Evolutionary conservation across 1,140 invertebrate genomes (phyloP), one percentile per base, ranked within the genome.

Genomic region (Tetraneura akinire): DNA sequence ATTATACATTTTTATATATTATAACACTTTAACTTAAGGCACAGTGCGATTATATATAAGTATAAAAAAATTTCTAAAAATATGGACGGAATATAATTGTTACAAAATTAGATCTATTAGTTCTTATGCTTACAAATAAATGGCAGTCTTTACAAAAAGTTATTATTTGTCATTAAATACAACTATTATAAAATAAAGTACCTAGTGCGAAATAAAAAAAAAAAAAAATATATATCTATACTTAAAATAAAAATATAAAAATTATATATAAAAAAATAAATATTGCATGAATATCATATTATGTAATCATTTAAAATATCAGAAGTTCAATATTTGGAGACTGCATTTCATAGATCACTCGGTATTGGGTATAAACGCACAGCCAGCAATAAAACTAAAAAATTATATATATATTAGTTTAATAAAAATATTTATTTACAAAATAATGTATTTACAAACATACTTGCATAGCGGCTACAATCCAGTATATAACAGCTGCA

Each of bases 301-400:
- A 29, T 66, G 32, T 51, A n/a, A 37, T 57, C 82, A 47, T 88
- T 37, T 86, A 91, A 81, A 90, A 90, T 87, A 90, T 91, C 18
- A 94, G 85, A 57, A 94, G 88, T 86, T 93, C 93, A 86, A 95
- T 95, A 85, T 95, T 94, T n/a, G 94, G 93, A 70, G 92, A 93
- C 83, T 95, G 93, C 84, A 92, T 87, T 81, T 91, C 87, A 83
- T 91, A 88, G 83, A 94, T 91, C 74, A 93, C 88, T 87, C 93
- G 91, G 85, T 95, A 96, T 83, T 94, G 91, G 0, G 93, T 93
- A 81, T 91, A 90, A 13, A 95, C 93, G 81, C 92, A 93, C 1
- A 95, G 83, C 90, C 93, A 93, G 84, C 93, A 95, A 84, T 96
- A 95, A 32, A 93, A 89, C 93, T 95, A 87, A 82, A 91, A 90